Evolutionary conservation across 2,113 vertebrate genomes (phyloP), one percentile per base, ranked within the genome.

Genomic region (Nyctibius bracteatus): DNA sequence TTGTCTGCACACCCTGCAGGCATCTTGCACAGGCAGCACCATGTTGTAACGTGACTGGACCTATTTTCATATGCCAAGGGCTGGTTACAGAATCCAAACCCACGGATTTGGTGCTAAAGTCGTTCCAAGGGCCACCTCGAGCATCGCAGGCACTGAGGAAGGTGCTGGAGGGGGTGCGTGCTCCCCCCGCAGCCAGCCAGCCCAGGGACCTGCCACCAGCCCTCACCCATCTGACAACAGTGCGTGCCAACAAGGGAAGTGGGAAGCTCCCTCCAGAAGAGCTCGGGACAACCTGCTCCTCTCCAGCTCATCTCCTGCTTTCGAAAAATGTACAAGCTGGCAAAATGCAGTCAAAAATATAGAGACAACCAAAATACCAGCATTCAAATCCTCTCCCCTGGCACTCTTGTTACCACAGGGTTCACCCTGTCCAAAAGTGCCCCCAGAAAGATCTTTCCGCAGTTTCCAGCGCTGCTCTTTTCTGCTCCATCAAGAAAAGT

Each of bases 71-170:
- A 46, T 41, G 18, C 37, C 33, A 23, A 30, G 18, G 30, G 43
- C 9, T 28, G 30, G 30, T 41, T 70, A 46, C 28, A 24, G 30
- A 81, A 52, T 31, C 33, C 37, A 85, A 63, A 46, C 10, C 41
- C 25, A 12, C 0, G 14, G 43, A 52, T 58, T 44, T 6, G 17
- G 51, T 6, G 39, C 51, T 77, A 33, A 52, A 54, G 39, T 39
- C 3, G 1, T 25, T 52, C 15, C 1, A 1, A 51, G 74, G 8
- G 59, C 24, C 46, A 33, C 24, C 46, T 35, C 0, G 3, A 62
- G 73, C 41, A 9, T 7, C 24, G 52, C 44, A 21, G n/a, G 55
- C 27, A 4, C n/a, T 3, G 12, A 23, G 31, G 27, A 44, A 44
- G 33, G n/a, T 31, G 75, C 59, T 41, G 74, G 58, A n/a, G 37